Evolutionary conservation across 2,113 vertebrate genomes (phyloP).

Genomic region (Nycticorax nycticorax): DNA sequence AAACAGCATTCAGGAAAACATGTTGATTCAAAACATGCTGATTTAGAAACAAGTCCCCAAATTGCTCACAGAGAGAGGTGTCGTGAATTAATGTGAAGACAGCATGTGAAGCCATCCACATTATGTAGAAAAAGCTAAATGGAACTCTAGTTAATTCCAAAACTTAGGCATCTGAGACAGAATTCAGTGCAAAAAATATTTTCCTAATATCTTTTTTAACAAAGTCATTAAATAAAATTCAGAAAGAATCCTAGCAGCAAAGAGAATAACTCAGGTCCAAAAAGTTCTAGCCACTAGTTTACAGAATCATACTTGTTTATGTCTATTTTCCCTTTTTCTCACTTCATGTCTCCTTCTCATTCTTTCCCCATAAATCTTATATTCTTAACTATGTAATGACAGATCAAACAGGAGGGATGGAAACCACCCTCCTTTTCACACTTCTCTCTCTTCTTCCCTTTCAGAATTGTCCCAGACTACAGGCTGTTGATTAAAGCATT

Average conservation of each 20-base stretch:
- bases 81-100: neutral
- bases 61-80: neutral
- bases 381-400: neutral
- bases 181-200: neutral
- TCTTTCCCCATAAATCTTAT: neutral
- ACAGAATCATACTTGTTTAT: neutral
- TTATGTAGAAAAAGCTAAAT: neutral
- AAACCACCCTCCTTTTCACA: neutral
- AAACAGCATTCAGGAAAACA: neutral
- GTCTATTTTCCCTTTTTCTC: neutral
- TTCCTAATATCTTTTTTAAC: neutral
- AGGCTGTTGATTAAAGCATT: neutral
- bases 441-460: neutral
- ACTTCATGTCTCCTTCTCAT: neutral
- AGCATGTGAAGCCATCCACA: neutral
- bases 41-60: neutral
- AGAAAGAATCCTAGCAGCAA: neutral
- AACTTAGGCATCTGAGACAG: neutral
- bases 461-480: neutral
- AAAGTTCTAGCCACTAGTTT: neutral
- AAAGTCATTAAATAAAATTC: neutral
- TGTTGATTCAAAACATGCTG: neutral
- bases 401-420: neutral
- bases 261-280: neutral
- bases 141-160: neutral